These are phyloP conservation scores for Theretra japonica DNA, from an alignment of 2,888 invertebrate genomes.

Conservation along the genomic window DNA sequence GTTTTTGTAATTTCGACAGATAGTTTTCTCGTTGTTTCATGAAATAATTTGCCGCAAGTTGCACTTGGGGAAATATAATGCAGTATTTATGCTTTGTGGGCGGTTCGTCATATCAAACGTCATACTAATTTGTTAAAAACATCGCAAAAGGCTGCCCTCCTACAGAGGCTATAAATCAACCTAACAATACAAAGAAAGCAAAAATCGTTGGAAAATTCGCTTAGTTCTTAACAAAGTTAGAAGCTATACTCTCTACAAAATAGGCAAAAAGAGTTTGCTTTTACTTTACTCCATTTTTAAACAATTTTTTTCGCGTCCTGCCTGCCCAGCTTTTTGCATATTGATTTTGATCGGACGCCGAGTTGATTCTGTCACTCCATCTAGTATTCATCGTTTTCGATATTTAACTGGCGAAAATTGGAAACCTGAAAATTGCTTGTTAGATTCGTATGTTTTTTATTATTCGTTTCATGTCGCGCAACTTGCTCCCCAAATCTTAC, in stretches of 20 bases:
- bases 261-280: conserved; percentile 5
- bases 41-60: not conserved
- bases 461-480: not conserved
- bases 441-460: not conserved
- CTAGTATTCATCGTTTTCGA: not conserved
- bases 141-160: not conserved
- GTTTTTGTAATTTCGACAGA: not conserved
- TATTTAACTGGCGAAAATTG: not conserved
- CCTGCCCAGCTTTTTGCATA: conserved; percentile 8
- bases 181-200: not conserved
- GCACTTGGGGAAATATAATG: not conserved
- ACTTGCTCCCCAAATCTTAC: not conserved
- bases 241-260: conserved; percentile 3
- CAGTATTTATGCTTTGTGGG: not conserved
- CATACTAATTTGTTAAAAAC: not conserved
- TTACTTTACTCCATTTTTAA: not conserved
- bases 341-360: conserved; percentile 15
- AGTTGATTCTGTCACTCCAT: not conserved
- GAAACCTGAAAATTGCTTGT: not conserved
- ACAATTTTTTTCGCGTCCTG: not conserved
- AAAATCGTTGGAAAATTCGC: conserved; percentile 6
- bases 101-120: not conserved
- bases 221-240: conserved; percentile 18
- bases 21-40: too few species aligned
- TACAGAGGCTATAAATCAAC: not conserved